phyloP scores from a whole-genome alignment of 2,113 vertebrate species.

The Tenrec ecaudatus region DNA sequence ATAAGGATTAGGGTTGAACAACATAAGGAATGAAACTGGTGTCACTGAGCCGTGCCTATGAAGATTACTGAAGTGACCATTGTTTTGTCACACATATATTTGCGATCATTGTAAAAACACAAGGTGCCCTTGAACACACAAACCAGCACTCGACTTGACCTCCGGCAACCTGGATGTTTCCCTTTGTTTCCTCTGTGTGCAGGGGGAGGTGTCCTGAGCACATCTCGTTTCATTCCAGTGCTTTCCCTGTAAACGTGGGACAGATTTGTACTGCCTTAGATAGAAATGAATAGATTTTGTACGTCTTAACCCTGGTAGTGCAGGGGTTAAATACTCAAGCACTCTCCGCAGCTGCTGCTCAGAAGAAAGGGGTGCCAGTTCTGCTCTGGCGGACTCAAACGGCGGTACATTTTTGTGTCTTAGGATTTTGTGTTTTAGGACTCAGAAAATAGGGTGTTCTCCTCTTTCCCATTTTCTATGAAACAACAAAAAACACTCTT shows the following conservation, averaged over 20 bases:
- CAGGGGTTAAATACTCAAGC: neutral
- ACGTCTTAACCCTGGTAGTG: neutral
- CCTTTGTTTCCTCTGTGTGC: neutral
- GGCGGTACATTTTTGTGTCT: neutral
- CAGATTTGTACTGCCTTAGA: neutral
- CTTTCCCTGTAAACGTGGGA: neutral
- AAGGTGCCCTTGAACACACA: neutral
- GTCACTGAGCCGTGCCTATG: neutral
- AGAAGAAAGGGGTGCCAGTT: neutral
- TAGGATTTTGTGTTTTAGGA: conserved; percentile 34
- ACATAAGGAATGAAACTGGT: neutral
- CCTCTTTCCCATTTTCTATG: neutral
- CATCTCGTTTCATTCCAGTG: neutral
- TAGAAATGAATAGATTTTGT: conserved; percentile 20
- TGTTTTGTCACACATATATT: neutral
- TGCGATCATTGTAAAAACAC: neutral
- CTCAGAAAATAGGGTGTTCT: conserved; percentile 17
- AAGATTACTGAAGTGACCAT: neutral
- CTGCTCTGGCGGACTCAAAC: neutral
- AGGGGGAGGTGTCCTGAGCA: neutral
- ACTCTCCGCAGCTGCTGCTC: neutral
- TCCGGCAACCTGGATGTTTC: neutral
- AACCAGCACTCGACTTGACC: neutral
- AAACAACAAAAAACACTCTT: neutral
- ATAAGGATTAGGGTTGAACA: neutral